Base-by-base conservation (phyloP, 2,113 vertebrate genomes). In the Brachyhypopomus occidentalis region DNA sequence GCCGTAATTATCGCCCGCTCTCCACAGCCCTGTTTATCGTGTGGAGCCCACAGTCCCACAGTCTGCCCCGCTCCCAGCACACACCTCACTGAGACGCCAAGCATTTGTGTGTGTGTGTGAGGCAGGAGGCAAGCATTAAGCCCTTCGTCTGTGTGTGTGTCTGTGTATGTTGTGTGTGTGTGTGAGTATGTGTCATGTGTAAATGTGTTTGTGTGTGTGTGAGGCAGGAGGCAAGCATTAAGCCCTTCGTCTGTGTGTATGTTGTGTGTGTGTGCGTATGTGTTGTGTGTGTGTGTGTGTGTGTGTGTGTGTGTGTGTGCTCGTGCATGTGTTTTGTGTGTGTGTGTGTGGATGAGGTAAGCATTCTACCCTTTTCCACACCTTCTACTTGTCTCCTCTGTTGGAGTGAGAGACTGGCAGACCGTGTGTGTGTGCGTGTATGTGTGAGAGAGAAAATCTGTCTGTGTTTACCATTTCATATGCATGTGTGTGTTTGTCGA, bases 1-100 rank as follows among this genome's bases (percentile, higher is more conserved):
- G 82, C 70, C 84, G 62, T 86, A 87, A 89, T 90, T 89, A 89
- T 64, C 81, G 55, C 5, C 79, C 79, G 85, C 83, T 85, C 88
- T 85, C 88, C 52, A 71, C 58, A 22, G 34, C 22, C 64, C 55
- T 82, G 66, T 76, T 76, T 66, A 41, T 66, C 80, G 67, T 70
- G 64, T 77, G 77, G 79, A 78, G 77, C 27, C 20, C 34, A 56
- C n/a, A 58, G 12, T n/a, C n/a, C 25, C 63, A 8, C 41, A 30
- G 41, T n/a, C n/a, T n/a, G n/a, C 62, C 38, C 62, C 23, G 12
- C 30, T 52, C 45, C 14, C 5, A 11, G 30, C 16, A 25, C 34
- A 58, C 14, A 5, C 63, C 22, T 70, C 48, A 48, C 71, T 12
- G 23, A 27, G 23, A 34, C 20, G 38, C 66, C 71, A 27, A 30